Evolutionary conservation across 2,888 invertebrate species (phyloP).

Genomic region (Crepidodera aurea): DNA sequence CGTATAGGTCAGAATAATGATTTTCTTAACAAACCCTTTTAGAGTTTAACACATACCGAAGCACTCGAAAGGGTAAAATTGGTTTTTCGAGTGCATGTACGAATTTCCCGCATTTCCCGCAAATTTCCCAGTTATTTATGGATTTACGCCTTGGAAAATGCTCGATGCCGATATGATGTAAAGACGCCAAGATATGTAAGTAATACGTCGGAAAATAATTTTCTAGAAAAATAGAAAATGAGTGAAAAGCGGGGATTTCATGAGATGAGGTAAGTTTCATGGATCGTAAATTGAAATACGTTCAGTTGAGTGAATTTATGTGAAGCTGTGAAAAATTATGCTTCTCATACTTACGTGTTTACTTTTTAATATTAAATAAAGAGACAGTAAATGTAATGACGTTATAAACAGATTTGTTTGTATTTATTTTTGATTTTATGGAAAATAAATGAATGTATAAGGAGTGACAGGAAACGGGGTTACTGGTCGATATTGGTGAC

Average conservation of each 20-base stretch:
- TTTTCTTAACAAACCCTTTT: constrained; percentile 7
- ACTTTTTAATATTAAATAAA: too few species aligned
- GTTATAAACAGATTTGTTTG: too few species aligned
- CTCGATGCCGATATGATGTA: neutral
- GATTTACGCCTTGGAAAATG: neutral
- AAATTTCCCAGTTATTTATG: constrained; percentile 17
- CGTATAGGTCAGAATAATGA: constrained; percentile 14
- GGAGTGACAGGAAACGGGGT: too few species aligned
- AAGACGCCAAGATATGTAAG: constrained; percentile 6
- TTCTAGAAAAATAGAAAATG: neutral
- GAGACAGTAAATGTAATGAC: too few species aligned
- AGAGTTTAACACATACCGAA: neutral
- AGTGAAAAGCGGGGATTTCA: neutral
- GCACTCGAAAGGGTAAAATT: constrained; percentile 11
- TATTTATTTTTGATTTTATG: too few species aligned
- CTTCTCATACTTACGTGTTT: too few species aligned
- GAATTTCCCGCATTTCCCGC: constrained; percentile 2
- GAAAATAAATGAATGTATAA: too few species aligned
- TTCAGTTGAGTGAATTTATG: neutral
- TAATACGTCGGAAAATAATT: constrained; percentile 5
- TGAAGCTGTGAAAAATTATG: too few species aligned
- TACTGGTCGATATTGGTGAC: too few species aligned
- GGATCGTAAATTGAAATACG: neutral
- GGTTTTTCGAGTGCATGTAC: constrained; percentile 2
- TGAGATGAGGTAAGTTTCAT: neutral